These are phyloP conservation scores for Heteropelma amictum DNA, from an alignment of 2,888 invertebrate species.

Conservation along the genomic window DNA sequence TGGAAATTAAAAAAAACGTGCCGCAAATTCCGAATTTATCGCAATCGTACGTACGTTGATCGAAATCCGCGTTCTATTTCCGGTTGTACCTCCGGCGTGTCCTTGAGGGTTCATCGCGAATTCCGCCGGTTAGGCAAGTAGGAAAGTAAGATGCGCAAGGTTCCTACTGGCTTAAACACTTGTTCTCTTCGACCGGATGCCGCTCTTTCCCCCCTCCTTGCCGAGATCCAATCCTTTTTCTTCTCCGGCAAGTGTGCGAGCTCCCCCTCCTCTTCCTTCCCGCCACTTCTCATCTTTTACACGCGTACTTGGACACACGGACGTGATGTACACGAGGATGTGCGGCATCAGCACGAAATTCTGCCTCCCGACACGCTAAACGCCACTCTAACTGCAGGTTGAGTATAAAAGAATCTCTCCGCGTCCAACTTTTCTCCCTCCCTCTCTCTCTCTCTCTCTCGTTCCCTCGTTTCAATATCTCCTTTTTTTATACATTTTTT, in stretches of 20 bases:
- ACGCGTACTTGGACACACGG: background rate
- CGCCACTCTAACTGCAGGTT: slow-evolving; percentile 37
- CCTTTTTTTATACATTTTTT: slow-evolving; percentile 34
- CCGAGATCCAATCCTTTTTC: slow-evolving; percentile 17
- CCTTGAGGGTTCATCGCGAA: background rate
- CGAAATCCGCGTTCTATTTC: background rate
- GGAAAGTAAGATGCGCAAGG: slow-evolving; percentile 5
- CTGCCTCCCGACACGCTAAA: slow-evolving; percentile 42
- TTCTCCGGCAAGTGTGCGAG: background rate
- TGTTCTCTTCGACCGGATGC: slow-evolving; percentile 69
- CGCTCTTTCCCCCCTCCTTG: slow-evolving; percentile 22
- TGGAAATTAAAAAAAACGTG: too few relatives aligned
- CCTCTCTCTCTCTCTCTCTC: background rate
- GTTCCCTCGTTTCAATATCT: too few relatives aligned
- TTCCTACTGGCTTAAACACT: slow-evolving; percentile 57
- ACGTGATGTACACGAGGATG: background rate
- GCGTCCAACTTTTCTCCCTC: background rate
- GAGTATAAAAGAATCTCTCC: slow-evolving; percentile 14
- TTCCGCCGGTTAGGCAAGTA: background rate
- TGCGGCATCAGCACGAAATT: slow-evolving; percentile 6
- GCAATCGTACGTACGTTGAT: background rate
- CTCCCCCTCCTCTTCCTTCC: slow-evolving; percentile 15
- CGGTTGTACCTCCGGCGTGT: too few relatives aligned
- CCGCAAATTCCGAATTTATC: too few relatives aligned
- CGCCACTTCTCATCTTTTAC: slow-evolving; percentile 20